Evolutionary conservation across 2,797 vertebrate species (phyloP).

Genomic region (Alauda arvensis): DNA sequence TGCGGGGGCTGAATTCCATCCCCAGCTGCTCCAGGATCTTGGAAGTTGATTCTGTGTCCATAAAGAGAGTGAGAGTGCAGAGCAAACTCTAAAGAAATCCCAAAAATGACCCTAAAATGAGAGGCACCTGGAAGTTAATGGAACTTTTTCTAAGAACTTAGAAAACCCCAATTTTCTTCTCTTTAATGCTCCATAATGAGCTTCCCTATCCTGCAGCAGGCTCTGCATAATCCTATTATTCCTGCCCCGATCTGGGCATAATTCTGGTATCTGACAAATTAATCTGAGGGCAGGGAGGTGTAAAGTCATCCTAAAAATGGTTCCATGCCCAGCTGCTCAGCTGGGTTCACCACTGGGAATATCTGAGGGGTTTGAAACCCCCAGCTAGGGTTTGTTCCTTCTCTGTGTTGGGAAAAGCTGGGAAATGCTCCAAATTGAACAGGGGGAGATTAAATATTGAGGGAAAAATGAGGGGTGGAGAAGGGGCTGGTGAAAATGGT

Average conservation of each 20-base stretch:
- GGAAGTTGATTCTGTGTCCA: background rate
- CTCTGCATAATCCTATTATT: slow-evolving; percentile 15
- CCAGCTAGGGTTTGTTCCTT: background rate
- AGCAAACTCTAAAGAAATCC: background rate
- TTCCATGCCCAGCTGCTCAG: background rate
- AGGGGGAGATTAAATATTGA: background rate
- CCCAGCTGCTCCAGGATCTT: background rate
- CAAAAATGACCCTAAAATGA: background rate
- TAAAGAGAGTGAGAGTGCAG: too few species aligned
- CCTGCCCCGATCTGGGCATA: background rate
- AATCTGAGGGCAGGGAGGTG: background rate
- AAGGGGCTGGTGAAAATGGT: background rate
- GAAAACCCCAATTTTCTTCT: background rate
- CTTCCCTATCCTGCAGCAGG: background rate
- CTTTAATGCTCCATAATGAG: background rate
- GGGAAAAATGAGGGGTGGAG: background rate
- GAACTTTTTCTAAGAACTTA: background rate
- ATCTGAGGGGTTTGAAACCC: too few species aligned
- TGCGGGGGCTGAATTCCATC: rapidly evolving
- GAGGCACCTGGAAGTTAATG: background rate
- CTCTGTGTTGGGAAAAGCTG: background rate
- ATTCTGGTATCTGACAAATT: background rate
- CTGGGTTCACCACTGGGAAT: background rate
- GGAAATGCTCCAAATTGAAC: background rate
- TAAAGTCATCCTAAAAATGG: background rate